phyloP scores from a whole-genome alignment of 2,888 invertebrate genomes.

The Ochropleura leucogaster region DNA sequence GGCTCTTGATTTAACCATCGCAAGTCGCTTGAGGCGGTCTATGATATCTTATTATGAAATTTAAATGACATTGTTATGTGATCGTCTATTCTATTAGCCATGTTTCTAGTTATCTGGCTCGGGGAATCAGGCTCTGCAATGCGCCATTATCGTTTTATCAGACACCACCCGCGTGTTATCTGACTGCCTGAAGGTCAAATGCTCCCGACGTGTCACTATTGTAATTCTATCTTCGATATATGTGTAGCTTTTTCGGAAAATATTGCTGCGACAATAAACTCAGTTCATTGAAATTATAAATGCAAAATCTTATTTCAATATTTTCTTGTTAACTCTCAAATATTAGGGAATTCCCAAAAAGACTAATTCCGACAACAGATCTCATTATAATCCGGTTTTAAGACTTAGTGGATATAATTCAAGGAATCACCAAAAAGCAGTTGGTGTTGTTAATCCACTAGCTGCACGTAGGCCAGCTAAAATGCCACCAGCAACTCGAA shows the following conservation, averaged over 20 bases:
- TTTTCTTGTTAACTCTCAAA: not conserved
- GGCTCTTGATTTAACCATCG: constrained; percentile 13
- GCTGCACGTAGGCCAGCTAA: constrained; percentile 19
- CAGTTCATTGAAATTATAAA: constrained; percentile 23
- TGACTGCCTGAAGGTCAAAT: constrained; percentile 77
- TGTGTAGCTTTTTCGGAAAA: constrained; percentile 52
- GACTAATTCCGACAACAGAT: constrained; percentile 11
- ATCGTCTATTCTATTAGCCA: constrained; percentile 38
- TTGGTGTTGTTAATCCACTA: constrained; percentile 21
- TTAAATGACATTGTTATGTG: constrained; percentile 44
- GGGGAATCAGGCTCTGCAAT: constrained; percentile 69
- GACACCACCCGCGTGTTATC: constrained; percentile 76
- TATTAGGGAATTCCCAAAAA: not conserved
- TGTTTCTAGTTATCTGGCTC: constrained; percentile 55
- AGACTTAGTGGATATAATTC: not conserved
- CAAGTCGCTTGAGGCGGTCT: constrained; percentile 13
- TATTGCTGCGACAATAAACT: constrained; percentile 52
- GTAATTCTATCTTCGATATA: constrained; percentile 60
- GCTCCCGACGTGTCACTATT: constrained; percentile 60
- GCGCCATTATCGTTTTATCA: constrained; percentile 81
- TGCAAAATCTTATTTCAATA: constrained; percentile 10
- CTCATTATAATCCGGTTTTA: constrained; percentile 8
- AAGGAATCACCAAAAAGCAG: constrained; percentile 4
- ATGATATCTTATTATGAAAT: constrained; percentile 48
- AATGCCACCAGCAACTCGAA: constrained; percentile 34